Percentiles rank a stretch among this genome's conserved stretches.
Conservation (phyloP, 2,888 invertebrate species). For the Strigamia crassipes region DNA sequence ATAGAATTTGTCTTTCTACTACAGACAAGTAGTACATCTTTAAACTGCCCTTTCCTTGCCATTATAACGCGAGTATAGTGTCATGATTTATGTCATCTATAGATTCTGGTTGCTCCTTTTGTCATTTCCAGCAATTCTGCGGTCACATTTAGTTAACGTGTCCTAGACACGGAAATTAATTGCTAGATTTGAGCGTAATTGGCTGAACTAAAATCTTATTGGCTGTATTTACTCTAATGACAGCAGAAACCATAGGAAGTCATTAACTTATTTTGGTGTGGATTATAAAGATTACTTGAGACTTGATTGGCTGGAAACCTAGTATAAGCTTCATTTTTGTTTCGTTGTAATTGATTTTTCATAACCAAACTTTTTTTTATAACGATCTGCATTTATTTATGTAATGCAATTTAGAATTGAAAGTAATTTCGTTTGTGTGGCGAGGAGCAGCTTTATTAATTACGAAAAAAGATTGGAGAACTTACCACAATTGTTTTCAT, state of each 20-base stretch:
- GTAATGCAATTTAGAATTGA: slow-evolving; percentile 1
- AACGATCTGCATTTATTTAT: neutral
- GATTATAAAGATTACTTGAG: neutral
- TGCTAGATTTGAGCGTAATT: slow-evolving; percentile 2
- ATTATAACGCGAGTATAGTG: neutral
- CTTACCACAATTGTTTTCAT: slow-evolving; percentile 56
- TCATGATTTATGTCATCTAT: neutral
- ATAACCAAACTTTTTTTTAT: neutral
- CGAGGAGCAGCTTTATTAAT: neutral
- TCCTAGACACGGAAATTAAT: neutral
- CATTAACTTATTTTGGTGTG: neutral
- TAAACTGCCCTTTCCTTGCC: neutral
- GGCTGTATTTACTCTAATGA: too few relatives aligned
- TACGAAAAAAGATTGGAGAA: neutral
- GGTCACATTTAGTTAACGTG: neutral
- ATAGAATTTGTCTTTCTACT: neutral
- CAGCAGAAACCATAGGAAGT: neutral
- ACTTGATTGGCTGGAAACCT: neutral
- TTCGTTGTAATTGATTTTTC: neutral
- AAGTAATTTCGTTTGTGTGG: neutral
- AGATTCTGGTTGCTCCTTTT: neutral
- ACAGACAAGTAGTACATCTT: neutral
- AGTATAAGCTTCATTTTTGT: neutral
- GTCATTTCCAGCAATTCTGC: neutral
- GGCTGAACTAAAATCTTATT: neutral